phyloP scores from a whole-genome alignment of 1,140 invertebrate genomes.

The Panagrolaimus sp. region DNA sequence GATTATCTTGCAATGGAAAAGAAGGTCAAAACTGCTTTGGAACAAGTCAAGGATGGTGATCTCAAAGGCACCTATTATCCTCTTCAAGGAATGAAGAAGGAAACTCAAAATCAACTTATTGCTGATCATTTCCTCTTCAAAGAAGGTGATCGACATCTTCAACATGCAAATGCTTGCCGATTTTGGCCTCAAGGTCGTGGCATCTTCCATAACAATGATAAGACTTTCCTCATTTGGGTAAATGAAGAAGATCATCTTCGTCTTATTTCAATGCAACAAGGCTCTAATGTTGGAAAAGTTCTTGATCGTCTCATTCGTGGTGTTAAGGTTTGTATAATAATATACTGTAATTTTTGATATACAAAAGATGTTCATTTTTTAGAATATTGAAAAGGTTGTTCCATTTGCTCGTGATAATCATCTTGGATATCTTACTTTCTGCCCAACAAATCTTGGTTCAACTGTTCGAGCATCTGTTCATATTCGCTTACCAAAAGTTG shows the following conservation, averaged over 20 bases:
- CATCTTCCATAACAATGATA: slow-evolving; percentile 89
- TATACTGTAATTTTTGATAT: neutral
- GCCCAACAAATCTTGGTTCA: slow-evolving; percentile 76
- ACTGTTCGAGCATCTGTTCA: slow-evolving; percentile 94
- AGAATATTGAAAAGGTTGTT: slow-evolving; percentile 79
- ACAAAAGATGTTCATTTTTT: slow-evolving; percentile 17
- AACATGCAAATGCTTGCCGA: slow-evolving; percentile 80
- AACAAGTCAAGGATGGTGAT: slow-evolving; percentile 63
- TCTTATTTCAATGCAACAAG: slow-evolving; percentile 90
- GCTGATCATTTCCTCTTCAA: slow-evolving; percentile 81
- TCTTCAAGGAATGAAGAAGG: slow-evolving; percentile 83
- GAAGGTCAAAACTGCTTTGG: slow-evolving; percentile 36
- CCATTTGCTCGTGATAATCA: slow-evolving; percentile 83
- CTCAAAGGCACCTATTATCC: slow-evolving; percentile 83
- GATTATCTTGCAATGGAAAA: slow-evolving; percentile 55
- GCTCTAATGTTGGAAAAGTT: slow-evolving; percentile 75
- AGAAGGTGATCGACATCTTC: slow-evolving; percentile 61
- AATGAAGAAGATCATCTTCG: slow-evolving; percentile 87
- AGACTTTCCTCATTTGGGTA: slow-evolving; percentile 92
- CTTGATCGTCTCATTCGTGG: slow-evolving; percentile 77
- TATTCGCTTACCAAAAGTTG: slow-evolving; percentile 88
- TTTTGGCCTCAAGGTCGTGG: slow-evolving; percentile 86
- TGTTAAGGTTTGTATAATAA: slow-evolving; percentile 33
- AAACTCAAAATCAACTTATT: slow-evolving; percentile 85
- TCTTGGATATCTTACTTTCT: slow-evolving; percentile 91